Evolutionary conservation across 2,888 invertebrate genomes (phyloP).

Genomic region (Teleiodes luculella): DNA sequence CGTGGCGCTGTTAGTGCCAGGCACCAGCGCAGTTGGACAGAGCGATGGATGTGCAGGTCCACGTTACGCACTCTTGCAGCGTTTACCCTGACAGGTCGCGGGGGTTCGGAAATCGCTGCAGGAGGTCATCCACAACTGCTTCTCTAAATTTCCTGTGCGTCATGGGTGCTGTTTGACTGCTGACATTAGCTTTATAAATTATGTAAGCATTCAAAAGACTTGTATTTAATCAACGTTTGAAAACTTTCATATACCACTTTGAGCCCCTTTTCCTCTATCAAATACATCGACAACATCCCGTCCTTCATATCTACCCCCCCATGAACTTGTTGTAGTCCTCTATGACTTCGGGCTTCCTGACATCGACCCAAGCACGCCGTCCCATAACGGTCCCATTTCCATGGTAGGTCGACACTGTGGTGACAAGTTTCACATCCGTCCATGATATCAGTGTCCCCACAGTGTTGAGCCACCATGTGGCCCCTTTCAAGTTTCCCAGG

Average conservation of each 20-base stretch:
- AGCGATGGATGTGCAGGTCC: no score
- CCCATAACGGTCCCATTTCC: constrained; percentile 10
- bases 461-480: background rate
- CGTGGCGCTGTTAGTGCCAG: no score
- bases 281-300: constrained; percentile 20
- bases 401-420: constrained; percentile 4
- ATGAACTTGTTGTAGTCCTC: constrained; percentile 8
- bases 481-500: background rate
- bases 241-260: constrained; percentile 24
- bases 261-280: constrained; percentile 19
- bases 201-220: no score
- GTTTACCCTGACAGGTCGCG: no score
- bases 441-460: background rate
- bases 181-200: no score
- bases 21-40: no score
- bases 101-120: no score
- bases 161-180: no score
- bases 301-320: background rate
- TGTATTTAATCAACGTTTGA: no score
- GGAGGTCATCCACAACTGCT: no score
- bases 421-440: background rate
- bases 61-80: no score
- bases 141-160: no score
- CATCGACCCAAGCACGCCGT: background rate
- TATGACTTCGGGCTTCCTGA: background rate